Evolutionary conservation across 2,888 invertebrate species (phyloP).

Genomic region (Trichacis sp.): DNA sequence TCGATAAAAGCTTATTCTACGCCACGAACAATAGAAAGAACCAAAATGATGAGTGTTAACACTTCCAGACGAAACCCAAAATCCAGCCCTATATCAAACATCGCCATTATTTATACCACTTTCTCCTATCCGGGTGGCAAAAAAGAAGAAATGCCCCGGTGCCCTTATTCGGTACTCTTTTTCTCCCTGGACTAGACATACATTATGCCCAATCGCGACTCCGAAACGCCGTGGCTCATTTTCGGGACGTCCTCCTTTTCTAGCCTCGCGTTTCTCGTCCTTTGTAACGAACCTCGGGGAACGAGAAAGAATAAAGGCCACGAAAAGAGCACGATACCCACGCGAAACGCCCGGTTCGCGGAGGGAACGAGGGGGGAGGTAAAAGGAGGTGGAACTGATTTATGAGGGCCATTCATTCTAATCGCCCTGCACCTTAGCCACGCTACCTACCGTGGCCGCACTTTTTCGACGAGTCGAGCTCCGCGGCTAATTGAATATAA

Average conservation of each 20-base stretch:
- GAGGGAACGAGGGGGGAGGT: constrained; percentile 21
- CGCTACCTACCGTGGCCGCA: constrained; percentile 51
- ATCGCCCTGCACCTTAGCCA: constrained; percentile 47
- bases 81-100: neutral
- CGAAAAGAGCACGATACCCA: constrained; percentile 40
- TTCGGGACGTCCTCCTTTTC: constrained; percentile 18
- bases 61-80: constrained; percentile 2
- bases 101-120: constrained; percentile 4
- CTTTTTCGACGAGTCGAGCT: constrained; percentile 49
- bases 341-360: constrained; percentile 40
- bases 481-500: constrained; percentile 64
- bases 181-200: constrained; percentile 32
- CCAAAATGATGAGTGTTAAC: neutral
- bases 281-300: constrained; percentile 36
- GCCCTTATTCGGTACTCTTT: constrained; percentile 31
- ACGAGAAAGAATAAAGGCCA: constrained; percentile 37
- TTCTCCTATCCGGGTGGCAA: constrained; percentile 4
- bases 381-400: constrained; percentile 46
- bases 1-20: too few species aligned
- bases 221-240: neutral
- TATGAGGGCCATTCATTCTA: constrained; percentile 51
- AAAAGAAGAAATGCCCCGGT: neutral
- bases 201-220: constrained; percentile 37
- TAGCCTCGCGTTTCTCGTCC: constrained; percentile 32
- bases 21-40: neutral